Conservation (phyloP, 2,113 vertebrate genomes). For the Alaudala cheleensis region DNA sequence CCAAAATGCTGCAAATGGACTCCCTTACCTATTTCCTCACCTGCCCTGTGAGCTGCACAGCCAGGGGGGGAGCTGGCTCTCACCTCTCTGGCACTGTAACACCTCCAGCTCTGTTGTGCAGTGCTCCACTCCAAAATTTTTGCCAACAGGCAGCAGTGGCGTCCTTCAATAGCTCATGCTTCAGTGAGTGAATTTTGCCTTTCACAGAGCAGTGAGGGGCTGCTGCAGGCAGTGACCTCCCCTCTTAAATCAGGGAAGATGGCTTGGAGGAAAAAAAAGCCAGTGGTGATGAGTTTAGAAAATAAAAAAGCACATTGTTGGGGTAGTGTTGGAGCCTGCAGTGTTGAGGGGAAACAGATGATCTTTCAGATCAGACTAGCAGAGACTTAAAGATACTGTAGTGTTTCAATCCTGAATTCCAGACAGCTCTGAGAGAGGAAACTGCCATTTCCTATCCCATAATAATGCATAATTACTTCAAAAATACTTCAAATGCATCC, state of each 20-base stretch:
- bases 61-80: background rate
- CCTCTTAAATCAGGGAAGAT: background rate
- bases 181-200: background rate
- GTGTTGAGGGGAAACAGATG: background rate
- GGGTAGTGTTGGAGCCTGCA: background rate
- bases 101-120: background rate
- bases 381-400: background rate
- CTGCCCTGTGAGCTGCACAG: background rate
- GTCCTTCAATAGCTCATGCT: background rate
- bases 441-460: conserved; percentile 28
- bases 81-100: fast-evolving
- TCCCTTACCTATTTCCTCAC: background rate
- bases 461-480: conserved; percentile 33
- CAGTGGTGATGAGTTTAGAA: background rate
- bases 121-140: background rate
- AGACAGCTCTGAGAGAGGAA: background rate
- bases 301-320: background rate
- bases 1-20: background rate
- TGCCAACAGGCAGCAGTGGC: background rate
- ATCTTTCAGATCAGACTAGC: background rate
- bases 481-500: conserved; percentile 51
- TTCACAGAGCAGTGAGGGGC: background rate
- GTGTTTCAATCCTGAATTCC: conserved; percentile 1
- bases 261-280: background rate
- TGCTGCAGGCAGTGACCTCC: background rate